Conservation (phyloP, 2,113 vertebrate species). For the Coptodon rendalli region DNA sequence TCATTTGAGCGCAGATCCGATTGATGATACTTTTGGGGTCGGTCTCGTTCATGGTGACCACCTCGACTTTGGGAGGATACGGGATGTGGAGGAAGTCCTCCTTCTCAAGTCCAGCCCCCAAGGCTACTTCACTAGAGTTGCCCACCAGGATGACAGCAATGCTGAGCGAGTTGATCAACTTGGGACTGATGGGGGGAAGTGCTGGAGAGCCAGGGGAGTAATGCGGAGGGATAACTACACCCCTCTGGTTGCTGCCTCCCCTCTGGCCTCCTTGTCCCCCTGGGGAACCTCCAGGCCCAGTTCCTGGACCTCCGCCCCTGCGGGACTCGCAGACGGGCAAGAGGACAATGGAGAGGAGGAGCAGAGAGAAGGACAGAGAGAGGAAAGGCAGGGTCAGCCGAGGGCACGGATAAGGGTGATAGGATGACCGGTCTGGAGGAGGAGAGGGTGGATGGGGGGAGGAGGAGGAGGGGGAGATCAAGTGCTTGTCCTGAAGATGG, state of each 20-base stretch:
- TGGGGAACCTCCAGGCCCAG: constrained; percentile 42
- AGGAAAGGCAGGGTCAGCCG: constrained; percentile 30
- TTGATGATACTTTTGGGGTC: constrained; percentile 99
- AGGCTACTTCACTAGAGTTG: constrained; percentile 93
- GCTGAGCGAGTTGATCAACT: constrained; percentile 78
- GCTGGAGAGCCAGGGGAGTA: constrained; percentile 55
- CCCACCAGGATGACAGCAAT: constrained; percentile 97
- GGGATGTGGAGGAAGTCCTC: constrained; percentile 97
- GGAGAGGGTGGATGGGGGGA: background rate
- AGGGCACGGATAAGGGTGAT: background rate
- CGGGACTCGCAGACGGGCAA: constrained; percentile 70
- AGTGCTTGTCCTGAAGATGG: constrained; percentile 62
- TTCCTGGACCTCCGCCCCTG: constrained; percentile 43
- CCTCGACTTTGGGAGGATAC: constrained; percentile 90
- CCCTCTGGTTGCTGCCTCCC: constrained; percentile 52
- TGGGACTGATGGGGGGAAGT: constrained; percentile 56
- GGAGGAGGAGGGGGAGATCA: constrained; percentile 24
- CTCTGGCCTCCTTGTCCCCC: constrained; percentile 35
- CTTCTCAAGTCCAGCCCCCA: constrained; percentile 93
- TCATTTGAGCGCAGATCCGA: constrained; percentile 94
- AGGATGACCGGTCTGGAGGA: background rate
- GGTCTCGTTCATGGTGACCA: constrained; percentile 97
- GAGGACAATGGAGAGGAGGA: constrained; percentile 45
- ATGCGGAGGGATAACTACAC: constrained; percentile 64
- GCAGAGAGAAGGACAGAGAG: constrained; percentile 39